phyloP scores from a whole-genome alignment of 2,888 invertebrate genomes.

The Resseliella maxima region DNA sequence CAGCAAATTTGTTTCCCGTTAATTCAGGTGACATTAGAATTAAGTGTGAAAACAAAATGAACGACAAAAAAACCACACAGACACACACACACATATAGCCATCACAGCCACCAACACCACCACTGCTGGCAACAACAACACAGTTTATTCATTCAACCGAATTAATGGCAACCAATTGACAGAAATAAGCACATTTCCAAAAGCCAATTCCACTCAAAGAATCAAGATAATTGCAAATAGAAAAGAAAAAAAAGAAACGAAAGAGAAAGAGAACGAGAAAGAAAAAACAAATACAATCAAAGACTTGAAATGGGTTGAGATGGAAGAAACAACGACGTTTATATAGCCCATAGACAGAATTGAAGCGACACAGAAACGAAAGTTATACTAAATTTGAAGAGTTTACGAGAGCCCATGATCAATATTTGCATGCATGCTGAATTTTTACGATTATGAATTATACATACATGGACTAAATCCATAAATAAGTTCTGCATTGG shows the following conservation, averaged over 20 bases:
- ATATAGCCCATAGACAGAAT: neutral
- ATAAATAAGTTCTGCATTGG: neutral
- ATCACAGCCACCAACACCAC: too few species aligned
- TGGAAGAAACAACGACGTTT: neutral
- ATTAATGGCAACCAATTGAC: neutral
- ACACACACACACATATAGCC: neutral
- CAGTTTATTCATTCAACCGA: constrained; percentile 3
- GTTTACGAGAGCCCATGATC: neutral
- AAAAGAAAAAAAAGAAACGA: too few species aligned
- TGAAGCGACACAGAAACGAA: constrained; percentile 7
- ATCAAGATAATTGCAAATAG: neutral
- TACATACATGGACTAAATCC: neutral
- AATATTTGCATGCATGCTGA: neutral
- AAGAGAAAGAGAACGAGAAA: too few species aligned
- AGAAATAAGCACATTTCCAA: neutral
- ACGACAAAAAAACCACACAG: neutral
- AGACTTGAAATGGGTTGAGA: too few species aligned
- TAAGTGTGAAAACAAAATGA: neutral
- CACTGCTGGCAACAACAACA: too few species aligned
- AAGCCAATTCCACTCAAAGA: neutral
- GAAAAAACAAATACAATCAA: too few species aligned
- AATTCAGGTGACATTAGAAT: constrained; percentile 36
- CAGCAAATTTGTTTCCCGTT: constrained; percentile 48
- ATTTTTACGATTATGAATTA: neutral
- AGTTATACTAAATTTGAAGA: neutral